Percentiles rank a stretch among this genome's conserved stretches.
phyloP scores from a whole-genome alignment of 2,113 vertebrate species.

The human (Homo sapiens) region DNA sequence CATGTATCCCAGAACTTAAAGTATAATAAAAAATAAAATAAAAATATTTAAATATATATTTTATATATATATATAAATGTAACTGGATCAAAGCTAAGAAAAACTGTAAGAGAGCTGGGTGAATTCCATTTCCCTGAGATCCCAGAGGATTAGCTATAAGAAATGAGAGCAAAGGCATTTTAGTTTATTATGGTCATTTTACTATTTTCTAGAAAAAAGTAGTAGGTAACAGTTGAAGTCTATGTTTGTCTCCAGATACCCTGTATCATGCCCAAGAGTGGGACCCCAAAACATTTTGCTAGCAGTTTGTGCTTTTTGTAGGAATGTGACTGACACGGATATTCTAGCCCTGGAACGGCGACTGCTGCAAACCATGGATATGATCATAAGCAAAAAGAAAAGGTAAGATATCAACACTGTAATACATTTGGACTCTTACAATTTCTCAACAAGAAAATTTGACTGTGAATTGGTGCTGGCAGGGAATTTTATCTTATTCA shows the following conservation, averaged over 20 bases:
- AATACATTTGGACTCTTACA: not conserved
- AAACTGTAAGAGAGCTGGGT: not conserved
- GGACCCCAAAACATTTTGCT: not conserved
- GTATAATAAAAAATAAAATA: too few species aligned
- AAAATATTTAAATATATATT: too few species aligned
- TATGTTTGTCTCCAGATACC: not conserved
- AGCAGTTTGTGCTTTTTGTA: conserved; percentile 71
- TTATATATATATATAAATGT: not conserved
- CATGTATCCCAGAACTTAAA: too few species aligned
- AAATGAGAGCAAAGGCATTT: not conserved
- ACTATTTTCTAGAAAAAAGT: not conserved
- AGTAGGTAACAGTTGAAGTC: not conserved
- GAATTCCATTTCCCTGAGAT: not conserved
- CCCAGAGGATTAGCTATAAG: not conserved
- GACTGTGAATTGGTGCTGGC: not conserved
- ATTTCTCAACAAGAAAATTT: not conserved
- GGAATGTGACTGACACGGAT: conserved; percentile 98
- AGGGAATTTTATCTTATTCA: not conserved
- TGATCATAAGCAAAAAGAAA: conserved; percentile 99
- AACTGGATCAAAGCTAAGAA: conserved; percentile 22
- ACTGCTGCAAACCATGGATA: conserved; percentile 98
- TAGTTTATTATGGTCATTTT: conserved; percentile 31
- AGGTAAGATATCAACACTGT: conserved; percentile 83
- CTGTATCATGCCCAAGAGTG: not conserved
- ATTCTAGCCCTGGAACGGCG: conserved; percentile 95